A percentile compares a stretch with the other conserved stretches of the same genome.
Evolutionary conservation across 2,113 vertebrate species (phyloP).

Genomic region (Passer montanus): DNA sequence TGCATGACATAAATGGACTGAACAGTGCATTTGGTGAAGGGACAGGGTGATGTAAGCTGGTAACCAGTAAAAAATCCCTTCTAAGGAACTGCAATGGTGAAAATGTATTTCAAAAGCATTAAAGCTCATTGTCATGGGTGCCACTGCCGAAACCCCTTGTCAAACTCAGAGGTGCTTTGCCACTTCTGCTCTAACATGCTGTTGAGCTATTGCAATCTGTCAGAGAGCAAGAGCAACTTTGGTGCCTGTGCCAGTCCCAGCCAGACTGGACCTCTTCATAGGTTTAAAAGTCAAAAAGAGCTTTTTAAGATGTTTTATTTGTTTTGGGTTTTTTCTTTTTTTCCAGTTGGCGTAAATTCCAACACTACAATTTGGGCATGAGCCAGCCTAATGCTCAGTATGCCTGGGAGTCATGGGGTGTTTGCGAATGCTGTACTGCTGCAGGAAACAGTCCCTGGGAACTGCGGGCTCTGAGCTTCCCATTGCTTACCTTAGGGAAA

Average conservation of each 20-base stretch:
- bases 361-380: background rate
- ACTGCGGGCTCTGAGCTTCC: background rate
- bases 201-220: background rate
- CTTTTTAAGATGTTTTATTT: background rate
- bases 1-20: background rate
- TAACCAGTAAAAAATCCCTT: background rate
- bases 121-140: background rate
- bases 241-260: background rate
- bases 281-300: background rate
- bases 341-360: background rate
- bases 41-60: background rate
- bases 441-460: slow-evolving; percentile 43
- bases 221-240: background rate
- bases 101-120: background rate
- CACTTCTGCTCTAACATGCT: background rate
- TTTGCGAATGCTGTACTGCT: background rate
- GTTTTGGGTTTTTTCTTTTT: background rate
- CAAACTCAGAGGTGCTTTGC: background rate
- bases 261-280: rapidly evolving
- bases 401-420: background rate
- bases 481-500: slow-evolving; percentile 28
- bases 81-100: background rate
- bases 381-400: background rate
- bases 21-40: background rate
- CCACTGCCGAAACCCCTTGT: background rate